phyloP scores from a whole-genome alignment of 2,888 invertebrate genomes.

The Drosophila paramelanica region DNA sequence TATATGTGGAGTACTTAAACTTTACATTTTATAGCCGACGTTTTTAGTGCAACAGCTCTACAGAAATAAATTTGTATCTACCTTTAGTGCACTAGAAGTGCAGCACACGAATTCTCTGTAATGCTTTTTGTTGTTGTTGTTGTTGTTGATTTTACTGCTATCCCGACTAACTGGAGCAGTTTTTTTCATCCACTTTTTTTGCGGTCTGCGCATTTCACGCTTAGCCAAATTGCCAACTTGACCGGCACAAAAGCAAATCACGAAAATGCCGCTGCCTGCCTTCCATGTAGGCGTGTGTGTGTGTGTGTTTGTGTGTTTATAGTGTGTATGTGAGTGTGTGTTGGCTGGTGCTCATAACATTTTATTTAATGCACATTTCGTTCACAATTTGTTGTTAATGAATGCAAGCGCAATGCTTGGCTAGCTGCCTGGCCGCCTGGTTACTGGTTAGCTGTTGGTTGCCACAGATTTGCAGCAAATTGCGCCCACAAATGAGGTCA shows the following conservation, averaged over 20 bases:
- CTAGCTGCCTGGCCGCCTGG: slow-evolving; percentile 31
- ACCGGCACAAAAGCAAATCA: slow-evolving; percentile 65
- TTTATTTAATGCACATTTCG: slow-evolving; percentile 78
- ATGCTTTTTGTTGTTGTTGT: slow-evolving; percentile 13
- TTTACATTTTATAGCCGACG: slow-evolving; percentile 29
- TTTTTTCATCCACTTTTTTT: slow-evolving; percentile 31
- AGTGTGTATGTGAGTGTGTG: slow-evolving; percentile 26
- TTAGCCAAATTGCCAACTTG: slow-evolving; percentile 81
- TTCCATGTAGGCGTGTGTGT: slow-evolving; percentile 13
- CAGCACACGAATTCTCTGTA: not conserved
- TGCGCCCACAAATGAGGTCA: slow-evolving; percentile 78
- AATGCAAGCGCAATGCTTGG: slow-evolving; percentile 66
- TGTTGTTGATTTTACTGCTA: slow-evolving; percentile 40
- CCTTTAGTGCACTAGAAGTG: slow-evolving; percentile 14
- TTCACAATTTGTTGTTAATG: slow-evolving; percentile 77
- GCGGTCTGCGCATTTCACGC: slow-evolving; percentile 72
- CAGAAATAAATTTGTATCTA: slow-evolving; percentile 47
- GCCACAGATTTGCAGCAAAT: slow-evolving; percentile 72
- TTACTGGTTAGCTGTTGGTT: slow-evolving; percentile 64
- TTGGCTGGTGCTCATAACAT: slow-evolving; percentile 68
- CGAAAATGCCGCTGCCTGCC: slow-evolving; percentile 33
- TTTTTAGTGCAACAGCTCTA: slow-evolving; percentile 41
- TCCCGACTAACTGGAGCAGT: slow-evolving; percentile 52
- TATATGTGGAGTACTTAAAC: not conserved
- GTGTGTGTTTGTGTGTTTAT: slow-evolving; percentile 16